Conservation (phyloP, 2,113 vertebrate genomes). For the Microtus richardsoni region DNA sequence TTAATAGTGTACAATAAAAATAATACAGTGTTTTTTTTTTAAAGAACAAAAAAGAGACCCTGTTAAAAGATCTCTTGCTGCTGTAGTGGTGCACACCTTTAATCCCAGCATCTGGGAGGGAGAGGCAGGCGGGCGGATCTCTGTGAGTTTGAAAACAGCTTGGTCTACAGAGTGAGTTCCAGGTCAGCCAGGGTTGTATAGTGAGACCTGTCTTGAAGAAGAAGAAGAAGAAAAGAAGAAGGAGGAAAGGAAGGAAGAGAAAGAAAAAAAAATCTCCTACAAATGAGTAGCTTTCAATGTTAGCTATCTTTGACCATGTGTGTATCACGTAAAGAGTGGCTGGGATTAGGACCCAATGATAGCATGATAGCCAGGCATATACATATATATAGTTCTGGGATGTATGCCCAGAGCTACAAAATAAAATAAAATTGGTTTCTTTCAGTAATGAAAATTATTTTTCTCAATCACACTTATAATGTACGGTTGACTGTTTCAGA, state of each 20-base stretch:
- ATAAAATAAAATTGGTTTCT: not conserved
- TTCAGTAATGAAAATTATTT: constrained; percentile 37
- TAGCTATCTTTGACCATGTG: constrained; percentile 7
- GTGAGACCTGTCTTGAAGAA: not conserved
- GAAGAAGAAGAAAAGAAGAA: fast-evolving
- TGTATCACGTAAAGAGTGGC: not conserved
- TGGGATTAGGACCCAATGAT: not conserved
- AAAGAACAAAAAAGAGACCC: not conserved
- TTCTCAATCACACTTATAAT: not conserved
- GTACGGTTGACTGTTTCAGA: not conserved
- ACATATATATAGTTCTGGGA: not conserved
- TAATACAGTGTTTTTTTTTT: not conserved
- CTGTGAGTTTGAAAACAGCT: not conserved
- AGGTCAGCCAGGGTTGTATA: not conserved
- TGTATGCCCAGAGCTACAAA: not conserved
- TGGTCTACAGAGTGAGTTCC: not conserved
- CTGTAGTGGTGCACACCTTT: not conserved
- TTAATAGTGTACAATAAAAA: not conserved
- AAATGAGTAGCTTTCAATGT: not conserved
- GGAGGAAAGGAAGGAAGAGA: not conserved
- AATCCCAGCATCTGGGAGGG: not conserved
- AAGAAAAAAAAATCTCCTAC: not conserved
- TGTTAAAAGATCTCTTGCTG: constrained; percentile 14
- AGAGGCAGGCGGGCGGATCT: not conserved
- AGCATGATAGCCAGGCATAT: not conserved